These are phyloP conservation scores for Rhea americana DNA, from an alignment of 2,113 vertebrate species.

Conservation along the genomic window DNA sequence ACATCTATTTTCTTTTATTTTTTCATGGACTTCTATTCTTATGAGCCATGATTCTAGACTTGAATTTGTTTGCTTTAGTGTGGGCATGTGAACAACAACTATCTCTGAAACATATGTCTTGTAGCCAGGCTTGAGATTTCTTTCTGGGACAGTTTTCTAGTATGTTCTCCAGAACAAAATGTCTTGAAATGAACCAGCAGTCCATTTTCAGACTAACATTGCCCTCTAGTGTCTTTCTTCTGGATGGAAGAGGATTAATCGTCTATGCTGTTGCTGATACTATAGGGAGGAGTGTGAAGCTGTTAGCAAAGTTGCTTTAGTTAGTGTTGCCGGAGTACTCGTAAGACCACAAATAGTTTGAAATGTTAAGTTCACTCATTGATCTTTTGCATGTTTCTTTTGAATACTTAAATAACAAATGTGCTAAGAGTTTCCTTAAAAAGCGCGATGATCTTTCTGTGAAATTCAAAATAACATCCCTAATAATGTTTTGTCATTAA, in stretches of 20 bases:
- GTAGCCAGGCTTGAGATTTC: neutral
- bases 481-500: neutral
- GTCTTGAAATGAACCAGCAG: neutral
- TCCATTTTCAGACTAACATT: conserved; percentile 38
- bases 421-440: neutral
- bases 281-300: neutral
- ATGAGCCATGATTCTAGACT: neutral
- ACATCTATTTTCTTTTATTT: neutral
- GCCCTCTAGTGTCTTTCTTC: conserved; percentile 63
- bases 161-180: conserved; percentile 19
- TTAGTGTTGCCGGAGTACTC: neutral
- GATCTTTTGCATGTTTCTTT: neutral
- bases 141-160: conserved; percentile 43
- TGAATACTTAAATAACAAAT: neutral
- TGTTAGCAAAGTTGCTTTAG: neutral
- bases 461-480: neutral
- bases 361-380: neutral
- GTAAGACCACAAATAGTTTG: neutral
- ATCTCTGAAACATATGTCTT: neutral
- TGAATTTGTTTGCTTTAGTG: neutral
- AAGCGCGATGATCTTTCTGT: neutral
- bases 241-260: neutral
- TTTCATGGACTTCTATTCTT: neutral
- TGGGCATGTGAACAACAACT: neutral
- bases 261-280: neutral